Conservation (phyloP, 2,797 vertebrate species). For the Geotrypetes seraphini region DNA sequence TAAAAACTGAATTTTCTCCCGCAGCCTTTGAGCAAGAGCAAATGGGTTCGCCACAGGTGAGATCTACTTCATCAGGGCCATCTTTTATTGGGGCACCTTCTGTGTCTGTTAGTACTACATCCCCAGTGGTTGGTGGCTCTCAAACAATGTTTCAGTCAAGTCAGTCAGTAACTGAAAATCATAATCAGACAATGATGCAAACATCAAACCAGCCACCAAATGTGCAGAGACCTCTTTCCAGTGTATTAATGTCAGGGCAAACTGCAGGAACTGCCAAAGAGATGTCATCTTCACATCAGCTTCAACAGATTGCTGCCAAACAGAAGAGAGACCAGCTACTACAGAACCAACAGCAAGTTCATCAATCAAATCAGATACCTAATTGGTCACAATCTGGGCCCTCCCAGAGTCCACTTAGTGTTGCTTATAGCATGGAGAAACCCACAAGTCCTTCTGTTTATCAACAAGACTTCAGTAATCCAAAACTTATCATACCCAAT, state of each 20-base stretch:
- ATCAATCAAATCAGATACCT: slow-evolving; percentile 61
- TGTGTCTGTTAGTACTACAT: slow-evolving; percentile 52
- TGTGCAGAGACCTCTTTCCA: slow-evolving; percentile 56
- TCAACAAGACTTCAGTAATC: slow-evolving; percentile 70
- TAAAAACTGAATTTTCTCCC: slow-evolving; percentile 89
- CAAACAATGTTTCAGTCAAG: slow-evolving; percentile 59
- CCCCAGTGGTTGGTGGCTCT: slow-evolving; percentile 56
- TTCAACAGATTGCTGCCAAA: slow-evolving; percentile 88
- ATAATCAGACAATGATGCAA: slow-evolving; percentile 49
- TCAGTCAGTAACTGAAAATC: slow-evolving; percentile 48
- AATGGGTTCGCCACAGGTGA: slow-evolving; percentile 72
- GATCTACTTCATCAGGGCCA: slow-evolving; percentile 67
- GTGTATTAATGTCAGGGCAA: slow-evolving; percentile 62
- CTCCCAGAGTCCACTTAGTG: slow-evolving; percentile 68
- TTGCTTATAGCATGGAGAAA: slow-evolving; percentile 76
- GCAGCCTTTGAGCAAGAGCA: slow-evolving; percentile 78
- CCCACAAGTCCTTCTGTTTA: slow-evolving; percentile 78
- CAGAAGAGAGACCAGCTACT: slow-evolving; percentile 83
- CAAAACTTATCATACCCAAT: slow-evolving; percentile 72
- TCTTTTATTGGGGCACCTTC: slow-evolving; percentile 70
- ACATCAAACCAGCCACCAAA: slow-evolving; percentile 53
- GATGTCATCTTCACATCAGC: slow-evolving; percentile 88
- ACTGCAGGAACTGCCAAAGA: slow-evolving; percentile 64
- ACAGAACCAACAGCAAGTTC: slow-evolving; percentile 68
- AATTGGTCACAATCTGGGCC: slow-evolving; percentile 69